Conservation (phyloP, 2,797 vertebrate genomes). For the Hipposideros larvatus region DNA sequence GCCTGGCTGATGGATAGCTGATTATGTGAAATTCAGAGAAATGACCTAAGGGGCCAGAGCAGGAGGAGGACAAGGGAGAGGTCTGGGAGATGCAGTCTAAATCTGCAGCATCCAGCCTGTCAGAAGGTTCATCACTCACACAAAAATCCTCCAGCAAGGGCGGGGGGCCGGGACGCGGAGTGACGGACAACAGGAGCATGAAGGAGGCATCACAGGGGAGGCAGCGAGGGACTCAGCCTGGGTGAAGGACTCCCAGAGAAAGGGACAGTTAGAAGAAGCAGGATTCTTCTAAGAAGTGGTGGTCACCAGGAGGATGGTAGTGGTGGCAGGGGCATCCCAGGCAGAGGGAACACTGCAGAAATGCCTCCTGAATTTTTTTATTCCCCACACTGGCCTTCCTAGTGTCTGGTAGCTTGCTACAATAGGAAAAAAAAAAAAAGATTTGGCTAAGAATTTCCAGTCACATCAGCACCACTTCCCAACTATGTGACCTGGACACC, state of each 20-base stretch:
- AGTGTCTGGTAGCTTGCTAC: not conserved
- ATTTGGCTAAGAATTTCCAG: not conserved
- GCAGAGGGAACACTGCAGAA: not conserved
- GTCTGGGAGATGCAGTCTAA: not conserved
- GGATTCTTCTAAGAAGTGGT: not conserved
- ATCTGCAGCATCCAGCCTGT: no score
- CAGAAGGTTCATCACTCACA: not conserved
- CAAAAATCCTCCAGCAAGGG: not conserved
- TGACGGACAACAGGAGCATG: no score
- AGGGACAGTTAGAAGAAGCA: not conserved
- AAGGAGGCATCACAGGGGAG: not conserved
- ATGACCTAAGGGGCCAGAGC: not conserved
- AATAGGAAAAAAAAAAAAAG: not conserved
- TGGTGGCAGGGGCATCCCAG: not conserved
- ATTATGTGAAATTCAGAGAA: not conserved
- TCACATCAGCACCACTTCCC: not conserved
- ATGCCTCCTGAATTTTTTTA: not conserved
- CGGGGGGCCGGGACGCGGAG: fast-evolving
- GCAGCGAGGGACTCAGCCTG: no score
- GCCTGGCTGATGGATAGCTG: not conserved
- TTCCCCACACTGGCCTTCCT: not conserved
- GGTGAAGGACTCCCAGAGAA: not conserved
- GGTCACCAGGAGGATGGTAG: not conserved
- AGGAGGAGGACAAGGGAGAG: not conserved
- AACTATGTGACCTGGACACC: not conserved